Evolutionary conservation across 1,140 invertebrate genomes (phyloP).

Genomic region (Cyphomyrmex costatus): DNA sequence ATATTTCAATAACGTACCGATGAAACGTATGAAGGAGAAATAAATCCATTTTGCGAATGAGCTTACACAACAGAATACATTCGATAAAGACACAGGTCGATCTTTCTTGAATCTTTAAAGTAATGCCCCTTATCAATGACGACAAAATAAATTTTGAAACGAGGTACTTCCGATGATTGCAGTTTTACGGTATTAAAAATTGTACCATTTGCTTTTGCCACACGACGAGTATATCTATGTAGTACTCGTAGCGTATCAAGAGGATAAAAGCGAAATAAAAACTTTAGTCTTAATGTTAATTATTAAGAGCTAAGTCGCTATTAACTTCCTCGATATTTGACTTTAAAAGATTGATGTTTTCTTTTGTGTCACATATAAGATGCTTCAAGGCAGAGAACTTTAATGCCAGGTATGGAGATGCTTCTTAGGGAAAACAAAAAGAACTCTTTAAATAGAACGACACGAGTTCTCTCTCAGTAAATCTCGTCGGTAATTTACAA

Average conservation of each 20-base stretch:
- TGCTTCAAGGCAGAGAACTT: slow-evolving; percentile 27
- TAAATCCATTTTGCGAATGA: slow-evolving; percentile 32
- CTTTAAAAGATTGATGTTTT: neutral
- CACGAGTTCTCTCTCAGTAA: slow-evolving; percentile 8
- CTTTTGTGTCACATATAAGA: slow-evolving; percentile 16
- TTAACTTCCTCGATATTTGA: slow-evolving; percentile 23
- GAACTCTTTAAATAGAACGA: slow-evolving; percentile 15
- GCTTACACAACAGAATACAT: slow-evolving; percentile 1
- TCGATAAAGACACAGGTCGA: neutral
- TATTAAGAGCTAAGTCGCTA: slow-evolving; percentile 15
- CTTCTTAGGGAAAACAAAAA: slow-evolving; percentile 48
- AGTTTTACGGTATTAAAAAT: neutral
- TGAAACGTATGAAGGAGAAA: neutral
- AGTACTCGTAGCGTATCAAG: too few species aligned
- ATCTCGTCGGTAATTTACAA: slow-evolving; percentile 15
- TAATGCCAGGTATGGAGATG: slow-evolving; percentile 55
- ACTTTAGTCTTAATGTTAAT: slow-evolving; percentile 19
- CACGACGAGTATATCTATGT: neutral
- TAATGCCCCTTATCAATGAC: neutral
- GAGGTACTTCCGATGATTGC: neutral
- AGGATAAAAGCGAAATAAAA: neutral
- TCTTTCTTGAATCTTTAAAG: slow-evolving; percentile 3
- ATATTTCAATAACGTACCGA: slow-evolving; percentile 39
- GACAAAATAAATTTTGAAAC: neutral
- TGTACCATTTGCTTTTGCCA: neutral